Base-by-base conservation (phyloP, 2,888 invertebrate genomes). In the Trachelus tabidus region DNA sequence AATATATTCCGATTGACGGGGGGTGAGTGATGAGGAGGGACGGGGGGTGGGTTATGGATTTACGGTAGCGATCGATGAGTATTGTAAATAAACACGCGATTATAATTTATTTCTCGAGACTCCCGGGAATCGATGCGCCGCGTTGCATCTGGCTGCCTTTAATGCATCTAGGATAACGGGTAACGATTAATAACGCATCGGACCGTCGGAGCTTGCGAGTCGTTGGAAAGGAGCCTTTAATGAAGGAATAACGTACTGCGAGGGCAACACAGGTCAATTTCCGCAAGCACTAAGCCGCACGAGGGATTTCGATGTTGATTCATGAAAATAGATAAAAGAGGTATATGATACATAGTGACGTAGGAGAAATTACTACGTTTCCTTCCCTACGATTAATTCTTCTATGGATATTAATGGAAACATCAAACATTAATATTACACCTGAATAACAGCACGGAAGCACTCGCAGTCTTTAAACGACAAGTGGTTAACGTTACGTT, bases 1-100 rank as follows among this genome's bases (percentile, higher is more conserved):
- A 88, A 89, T 88, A 88, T 87, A 89, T 89, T 89, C 85, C 86
- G 85, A 87, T 88, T 87, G 86, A 85, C 83, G 87, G 56, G 56
- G 6, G 40, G 12, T 4, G 34, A 34, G 11, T 34, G 34, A 34
- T 11, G 34, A 34, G 34, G 34, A 34, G 34, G 1, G 34, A 34
- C 0, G 9, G 34, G 34, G 11, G 34, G 34, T 34, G 11, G 34
- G 34, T 34, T 34, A 34, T 34, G 34, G 56, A 56, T 56, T 2
- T 56, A 23, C 23, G 2, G 56, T 56, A 23, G 56, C 56, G 56
- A 56, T 56, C 23, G 56, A 56, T 0, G 9, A 23, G 56, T 2
- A 23, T 56, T 56, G 9, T 23, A 56, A 56, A 56, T 56, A 56
- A 56, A 56, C 23, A 56, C 2, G 2, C 56, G 56, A 23, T 56